Conservation (phyloP, 2,888 invertebrate species). For the Drosophila leonis region DNA sequence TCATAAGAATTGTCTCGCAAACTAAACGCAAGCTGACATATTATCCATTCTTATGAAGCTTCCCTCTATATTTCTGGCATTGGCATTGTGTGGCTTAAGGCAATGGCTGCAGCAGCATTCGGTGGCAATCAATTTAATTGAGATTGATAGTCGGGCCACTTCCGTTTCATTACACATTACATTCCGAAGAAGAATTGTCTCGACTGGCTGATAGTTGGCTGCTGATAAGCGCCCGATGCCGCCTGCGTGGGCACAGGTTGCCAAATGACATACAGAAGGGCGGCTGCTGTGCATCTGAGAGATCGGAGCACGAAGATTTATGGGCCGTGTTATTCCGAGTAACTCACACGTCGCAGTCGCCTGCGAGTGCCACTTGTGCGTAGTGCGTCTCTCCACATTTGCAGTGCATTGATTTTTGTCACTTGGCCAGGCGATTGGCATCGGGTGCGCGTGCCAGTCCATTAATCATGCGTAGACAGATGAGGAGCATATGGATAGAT, state of each 20-base stretch:
- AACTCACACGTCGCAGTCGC: slow-evolving; percentile 51
- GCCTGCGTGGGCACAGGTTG: slow-evolving; percentile 59
- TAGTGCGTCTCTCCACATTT: slow-evolving; percentile 65
- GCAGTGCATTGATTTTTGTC: slow-evolving; percentile 78
- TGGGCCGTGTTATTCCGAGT: slow-evolving; percentile 51
- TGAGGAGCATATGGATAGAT: slow-evolving; percentile 7
- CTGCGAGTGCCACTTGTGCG: slow-evolving; percentile 36
- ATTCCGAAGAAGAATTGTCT: slow-evolving; percentile 69
- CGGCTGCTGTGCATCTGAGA: slow-evolving; percentile 11
- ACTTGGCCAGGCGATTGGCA: slow-evolving; percentile 73
- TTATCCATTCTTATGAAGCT: neutral
- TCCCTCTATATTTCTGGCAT: neutral
- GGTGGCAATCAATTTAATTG: slow-evolving; percentile 77
- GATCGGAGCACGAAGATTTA: slow-evolving; percentile 53
- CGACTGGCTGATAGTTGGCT: slow-evolving; percentile 56
- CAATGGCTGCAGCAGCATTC: slow-evolving; percentile 18
- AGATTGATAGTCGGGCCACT: slow-evolving; percentile 74
- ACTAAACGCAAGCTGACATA: neutral
- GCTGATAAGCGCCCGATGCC: slow-evolving; percentile 52
- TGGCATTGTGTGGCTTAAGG: neutral
- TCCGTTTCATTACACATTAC: slow-evolving; percentile 72
- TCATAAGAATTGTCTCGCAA: neutral
- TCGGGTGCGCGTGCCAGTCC: slow-evolving; percentile 66
- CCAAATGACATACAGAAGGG: slow-evolving; percentile 39
- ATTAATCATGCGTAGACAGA: slow-evolving; percentile 63